Evolutionary conservation across 2,113 vertebrate genomes (phyloP), one percentile per base, ranked within the genome.

Genomic region (Podocnemis expansa): DNA sequence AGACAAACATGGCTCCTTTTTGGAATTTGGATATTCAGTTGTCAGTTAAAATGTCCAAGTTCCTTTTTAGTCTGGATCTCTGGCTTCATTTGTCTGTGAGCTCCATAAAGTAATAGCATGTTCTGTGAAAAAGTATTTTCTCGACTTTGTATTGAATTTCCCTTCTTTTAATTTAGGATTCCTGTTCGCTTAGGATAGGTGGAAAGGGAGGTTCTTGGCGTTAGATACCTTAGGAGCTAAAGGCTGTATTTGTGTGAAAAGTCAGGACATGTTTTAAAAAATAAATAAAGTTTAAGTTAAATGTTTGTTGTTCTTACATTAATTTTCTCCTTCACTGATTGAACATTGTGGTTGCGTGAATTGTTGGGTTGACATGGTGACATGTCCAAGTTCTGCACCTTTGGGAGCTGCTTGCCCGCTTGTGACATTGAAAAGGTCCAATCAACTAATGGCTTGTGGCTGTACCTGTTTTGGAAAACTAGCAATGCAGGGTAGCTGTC

Each of bases 1-100:
- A n/a, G n/a, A n/a, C n/a, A n/a, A n/a, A n/a, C n/a, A n/a, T n/a
- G n/a, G n/a, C n/a, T n/a, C n/a, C n/a, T n/a, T n/a, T n/a, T n/a
- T n/a, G n/a, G n/a, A n/a, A n/a, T n/a, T n/a, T n/a, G n/a, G 94
- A 91, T 93, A 85, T 78, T 96, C 76, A 90, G 91, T 79, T 55
- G 82, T 22, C 34, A 75, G 82, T 52, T 34, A 34, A 60, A 31
- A 31, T 60, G 14, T 56, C 8, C 17, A 67, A 17, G 16, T 34
- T 34, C 34, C 9, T n/a, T n/a, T 67, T n/a, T 19, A n/a, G 19
- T 67, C 16, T 67, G 8, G 60, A 7, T n/a, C 60, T 67, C 60
- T 67, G 60, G 17, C 31, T 67, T 67, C 34, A 16, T 34, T 6
- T 67, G 60, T 31, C 60, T n/a, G 60, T 31, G 31, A n/a, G 16